phyloP scores from a whole-genome alignment of 2,113 vertebrate genomes.

The Dolichotis patagonum region DNA sequence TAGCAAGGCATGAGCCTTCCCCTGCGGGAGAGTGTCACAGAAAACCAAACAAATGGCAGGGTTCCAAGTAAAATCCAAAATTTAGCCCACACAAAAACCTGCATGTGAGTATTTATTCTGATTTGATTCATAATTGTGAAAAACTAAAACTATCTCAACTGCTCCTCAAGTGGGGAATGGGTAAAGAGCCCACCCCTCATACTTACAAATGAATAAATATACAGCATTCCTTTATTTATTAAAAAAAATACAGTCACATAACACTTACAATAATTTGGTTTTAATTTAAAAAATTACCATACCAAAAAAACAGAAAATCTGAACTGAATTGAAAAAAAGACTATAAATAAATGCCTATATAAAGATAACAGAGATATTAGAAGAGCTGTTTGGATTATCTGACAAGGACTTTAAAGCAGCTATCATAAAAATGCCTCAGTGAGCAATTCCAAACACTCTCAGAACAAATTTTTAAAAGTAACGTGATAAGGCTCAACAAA shows the following conservation, averaged over 20 bases:
- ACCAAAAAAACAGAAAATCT: not conserved
- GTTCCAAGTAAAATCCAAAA: not conserved
- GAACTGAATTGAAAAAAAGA: not conserved
- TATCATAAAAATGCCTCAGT: not conserved
- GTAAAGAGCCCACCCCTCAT: not conserved
- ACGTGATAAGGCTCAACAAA: not conserved
- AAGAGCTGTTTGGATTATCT: not conserved
- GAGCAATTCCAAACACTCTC: not conserved
- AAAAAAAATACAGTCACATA: not conserved
- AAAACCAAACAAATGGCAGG: not conserved
- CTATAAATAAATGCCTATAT: not conserved
- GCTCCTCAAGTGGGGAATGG: not conserved
- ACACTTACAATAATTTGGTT: not conserved
- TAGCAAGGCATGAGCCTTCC: too few relatives aligned
- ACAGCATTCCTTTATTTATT: not conserved
- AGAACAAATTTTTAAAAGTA: not conserved
- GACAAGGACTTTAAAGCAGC: not conserved
- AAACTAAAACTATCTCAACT: not conserved
- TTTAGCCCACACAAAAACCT: not conserved
- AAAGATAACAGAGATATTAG: not conserved
- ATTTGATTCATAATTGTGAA: not conserved
- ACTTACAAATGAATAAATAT: not conserved
- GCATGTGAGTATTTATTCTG: not conserved
- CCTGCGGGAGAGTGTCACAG: not conserved
- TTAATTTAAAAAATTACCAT: not conserved